Evolutionary conservation across 2,888 invertebrate species (phyloP).

Genomic region (Tenthredo amoena): DNA sequence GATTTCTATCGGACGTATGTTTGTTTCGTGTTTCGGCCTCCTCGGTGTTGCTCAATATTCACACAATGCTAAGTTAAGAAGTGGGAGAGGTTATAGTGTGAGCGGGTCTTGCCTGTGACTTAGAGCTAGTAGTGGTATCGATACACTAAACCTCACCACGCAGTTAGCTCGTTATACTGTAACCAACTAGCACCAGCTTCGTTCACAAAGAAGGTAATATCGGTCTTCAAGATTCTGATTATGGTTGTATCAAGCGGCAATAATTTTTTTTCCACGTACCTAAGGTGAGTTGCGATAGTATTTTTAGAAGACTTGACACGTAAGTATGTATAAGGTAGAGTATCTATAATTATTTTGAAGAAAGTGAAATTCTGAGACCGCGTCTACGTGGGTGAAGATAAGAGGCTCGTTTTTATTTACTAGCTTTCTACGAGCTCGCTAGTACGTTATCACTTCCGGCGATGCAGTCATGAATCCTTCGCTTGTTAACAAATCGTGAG

Average conservation of each 20-base stretch:
- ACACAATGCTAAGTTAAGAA: slow-evolving; percentile 6
- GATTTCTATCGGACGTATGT: background rate
- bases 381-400: background rate
- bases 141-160: background rate
- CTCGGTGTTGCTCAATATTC: slow-evolving; percentile 33
- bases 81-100: background rate
- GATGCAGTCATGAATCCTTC: background rate
- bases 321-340: background rate
- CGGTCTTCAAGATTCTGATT: slow-evolving; percentile 12
- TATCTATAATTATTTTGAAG: background rate
- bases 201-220: slow-evolving; percentile 31
- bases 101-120: background rate
- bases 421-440: background rate
- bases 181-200: background rate
- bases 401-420: background rate
- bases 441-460: slow-evolving; percentile 27
- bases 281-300: background rate
- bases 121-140: background rate
- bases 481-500: slow-evolving; percentile 1
- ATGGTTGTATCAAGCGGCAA: background rate
- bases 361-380: background rate
- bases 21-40: slow-evolving; percentile 23
- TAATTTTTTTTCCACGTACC: background rate
- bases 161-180: background rate
- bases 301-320: background rate